Evolutionary conservation across 2,888 invertebrate genomes (phyloP).

Genomic region (Prenolepis imparis): DNA sequence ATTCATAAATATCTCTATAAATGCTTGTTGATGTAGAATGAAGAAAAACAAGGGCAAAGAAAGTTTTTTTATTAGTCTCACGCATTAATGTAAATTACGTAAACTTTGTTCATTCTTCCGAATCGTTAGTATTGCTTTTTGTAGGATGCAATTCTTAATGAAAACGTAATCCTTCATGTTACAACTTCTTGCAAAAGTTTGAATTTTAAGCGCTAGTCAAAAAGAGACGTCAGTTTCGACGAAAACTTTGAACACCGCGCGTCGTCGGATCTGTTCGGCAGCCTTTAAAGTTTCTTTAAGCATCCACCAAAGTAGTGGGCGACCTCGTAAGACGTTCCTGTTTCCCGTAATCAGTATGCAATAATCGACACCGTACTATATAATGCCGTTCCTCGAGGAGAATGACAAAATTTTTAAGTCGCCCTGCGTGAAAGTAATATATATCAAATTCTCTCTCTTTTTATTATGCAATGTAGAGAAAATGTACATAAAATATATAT

Average conservation of each 20-base stretch:
- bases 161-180: constrained; percentile 27
- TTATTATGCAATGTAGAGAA: neutral
- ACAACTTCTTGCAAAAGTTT: constrained; percentile 6
- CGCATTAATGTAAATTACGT: neutral
- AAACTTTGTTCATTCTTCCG: neutral
- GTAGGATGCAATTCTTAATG: neutral
- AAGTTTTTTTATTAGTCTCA: neutral
- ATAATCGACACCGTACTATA: constrained; percentile 38
- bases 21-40: neutral
- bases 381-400: constrained; percentile 7
- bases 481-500: neutral
- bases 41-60: neutral
- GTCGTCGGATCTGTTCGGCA: constrained; percentile 34
- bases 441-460: neutral
- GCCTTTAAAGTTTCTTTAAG: constrained; percentile 41
- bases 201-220: constrained; percentile 33
- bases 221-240: constrained; percentile 19
- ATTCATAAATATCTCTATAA: neutral
- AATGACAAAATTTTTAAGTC: constrained; percentile 38
- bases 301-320: constrained; percentile 6
- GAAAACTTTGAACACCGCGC: constrained; percentile 17
- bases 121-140: neutral
- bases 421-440: constrained; percentile 9
- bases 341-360: constrained; percentile 51
- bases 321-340: constrained; percentile 25